These are phyloP conservation scores for Polymixis flavicincta DNA, from an alignment of 2,888 invertebrate genomes.

Conservation along the genomic window DNA sequence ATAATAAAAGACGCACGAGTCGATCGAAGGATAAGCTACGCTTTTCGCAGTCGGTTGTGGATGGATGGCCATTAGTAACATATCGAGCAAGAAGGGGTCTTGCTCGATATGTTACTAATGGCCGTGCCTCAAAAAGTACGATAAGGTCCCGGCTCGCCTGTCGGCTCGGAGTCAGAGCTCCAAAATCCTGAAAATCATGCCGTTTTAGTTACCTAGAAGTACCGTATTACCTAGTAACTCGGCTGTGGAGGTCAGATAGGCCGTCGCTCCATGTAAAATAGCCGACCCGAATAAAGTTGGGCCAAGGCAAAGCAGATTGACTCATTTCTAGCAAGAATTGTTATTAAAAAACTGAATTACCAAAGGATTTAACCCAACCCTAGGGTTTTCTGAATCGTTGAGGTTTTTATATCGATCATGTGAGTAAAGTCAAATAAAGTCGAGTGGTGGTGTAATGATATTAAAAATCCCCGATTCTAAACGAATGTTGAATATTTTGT, in stretches of 20 bases:
- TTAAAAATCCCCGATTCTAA: not conserved
- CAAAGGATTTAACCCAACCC: not conserved
- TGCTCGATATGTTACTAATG: no score
- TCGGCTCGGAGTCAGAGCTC: not conserved
- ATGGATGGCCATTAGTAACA: not conserved
- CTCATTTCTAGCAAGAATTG: not conserved
- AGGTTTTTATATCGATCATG: no score
- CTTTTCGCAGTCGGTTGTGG: not conserved
- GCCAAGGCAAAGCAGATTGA: no score
- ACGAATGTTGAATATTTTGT: slow-evolving; percentile 20
- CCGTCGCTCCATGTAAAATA: not conserved
- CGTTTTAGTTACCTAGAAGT: not conserved
- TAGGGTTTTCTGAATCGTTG: not conserved
- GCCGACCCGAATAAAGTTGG: not conserved
- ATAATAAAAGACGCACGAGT: not conserved
- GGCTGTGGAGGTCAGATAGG: no score
- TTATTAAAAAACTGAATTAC: not conserved
- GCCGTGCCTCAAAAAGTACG: no score
- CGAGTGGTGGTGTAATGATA: not conserved
- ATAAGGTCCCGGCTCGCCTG: not conserved
- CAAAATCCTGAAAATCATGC: not conserved
- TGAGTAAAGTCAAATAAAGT: no score
- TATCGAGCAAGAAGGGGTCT: not conserved
- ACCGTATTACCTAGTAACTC: not conserved
- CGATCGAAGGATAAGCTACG: not conserved